phyloP scores from a whole-genome alignment of 2,797 vertebrate genomes.

The Tokudaia tokunoshimensis region DNA sequence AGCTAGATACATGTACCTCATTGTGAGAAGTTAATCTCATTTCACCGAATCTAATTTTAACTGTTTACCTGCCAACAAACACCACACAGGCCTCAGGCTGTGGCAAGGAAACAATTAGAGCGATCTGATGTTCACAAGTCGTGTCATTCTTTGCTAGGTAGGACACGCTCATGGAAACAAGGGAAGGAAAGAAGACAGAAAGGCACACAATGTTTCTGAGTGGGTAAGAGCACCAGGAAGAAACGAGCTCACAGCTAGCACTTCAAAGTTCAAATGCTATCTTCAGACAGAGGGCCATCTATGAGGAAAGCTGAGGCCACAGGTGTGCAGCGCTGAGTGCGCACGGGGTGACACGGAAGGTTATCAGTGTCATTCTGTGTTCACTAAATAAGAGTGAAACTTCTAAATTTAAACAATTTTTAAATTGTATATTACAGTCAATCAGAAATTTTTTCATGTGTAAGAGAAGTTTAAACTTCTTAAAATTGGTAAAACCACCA shows the following conservation, averaged over 20 bases:
- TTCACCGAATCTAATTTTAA: neutral
- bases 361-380: neutral
- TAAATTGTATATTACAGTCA: constrained; percentile 11
- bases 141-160: neutral
- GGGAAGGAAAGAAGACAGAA: constrained; percentile 10
- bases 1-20: constrained; percentile 5
- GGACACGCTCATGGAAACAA: constrained; percentile 34
- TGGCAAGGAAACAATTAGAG: neutral
- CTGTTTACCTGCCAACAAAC: neutral
- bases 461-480: constrained; percentile 47
- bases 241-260: neutral
- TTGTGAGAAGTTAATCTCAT: constrained; percentile 38
- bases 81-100: neutral
- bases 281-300: neutral
- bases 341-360: neutral
- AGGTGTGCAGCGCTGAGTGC: constrained; percentile 8
- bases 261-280: neutral
- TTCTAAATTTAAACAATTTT: constrained; percentile 34
- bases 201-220: constrained; percentile 29
- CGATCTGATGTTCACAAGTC: neutral
- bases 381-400: constrained; percentile 30
- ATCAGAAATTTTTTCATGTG: neutral
- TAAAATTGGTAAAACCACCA: neutral
- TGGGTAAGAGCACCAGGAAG: neutral
- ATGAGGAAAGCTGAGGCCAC: neutral